phyloP scores from a whole-genome alignment of 1,140 invertebrate species.

The Psilanteris sp. region DNA sequence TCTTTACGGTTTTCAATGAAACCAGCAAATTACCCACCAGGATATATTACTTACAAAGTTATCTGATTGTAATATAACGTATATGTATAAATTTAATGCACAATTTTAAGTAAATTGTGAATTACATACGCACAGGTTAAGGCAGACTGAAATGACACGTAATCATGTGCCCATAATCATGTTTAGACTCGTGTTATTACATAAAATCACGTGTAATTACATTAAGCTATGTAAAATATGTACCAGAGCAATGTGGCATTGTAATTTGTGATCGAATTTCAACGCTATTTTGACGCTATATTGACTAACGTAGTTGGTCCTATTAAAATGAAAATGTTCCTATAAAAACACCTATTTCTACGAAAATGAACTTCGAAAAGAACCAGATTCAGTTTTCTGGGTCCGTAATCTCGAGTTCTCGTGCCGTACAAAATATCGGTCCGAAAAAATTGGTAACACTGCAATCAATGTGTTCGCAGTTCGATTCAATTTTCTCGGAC shows the following conservation, averaged over 20 bases:
- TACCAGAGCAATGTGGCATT: constrained; percentile 8
- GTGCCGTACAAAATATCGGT: too few relatives aligned
- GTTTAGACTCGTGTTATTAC: constrained; percentile 38
- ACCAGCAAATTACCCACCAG: constrained; percentile 17
- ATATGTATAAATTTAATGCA: constrained; percentile 30
- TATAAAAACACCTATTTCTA: too few relatives aligned
- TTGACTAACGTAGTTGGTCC: too few relatives aligned
- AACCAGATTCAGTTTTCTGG: too few relatives aligned
- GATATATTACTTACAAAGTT: constrained; percentile 26
- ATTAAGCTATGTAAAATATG: constrained; percentile 37
- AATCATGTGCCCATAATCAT: constrained; percentile 37
- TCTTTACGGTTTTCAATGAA: constrained; percentile 33
- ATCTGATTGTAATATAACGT: constrained; percentile 33
- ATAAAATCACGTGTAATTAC: constrained; percentile 39
- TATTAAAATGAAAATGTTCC: too few relatives aligned
- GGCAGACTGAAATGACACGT: constrained; percentile 33
- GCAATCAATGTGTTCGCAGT: too few relatives aligned
- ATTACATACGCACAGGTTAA: constrained; percentile 6
- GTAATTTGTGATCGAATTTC: constrained; percentile 27
- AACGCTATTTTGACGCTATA: too few relatives aligned
- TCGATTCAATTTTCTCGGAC: too few relatives aligned
- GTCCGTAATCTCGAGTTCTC: too few relatives aligned
- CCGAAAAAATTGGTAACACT: too few relatives aligned
- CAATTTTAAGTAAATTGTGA: constrained; percentile 40
- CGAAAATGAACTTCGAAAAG: too few relatives aligned